These are phyloP conservation scores for Phoronis australis DNA, from an alignment of 2,888 invertebrate genomes.

Conservation along the genomic window DNA sequence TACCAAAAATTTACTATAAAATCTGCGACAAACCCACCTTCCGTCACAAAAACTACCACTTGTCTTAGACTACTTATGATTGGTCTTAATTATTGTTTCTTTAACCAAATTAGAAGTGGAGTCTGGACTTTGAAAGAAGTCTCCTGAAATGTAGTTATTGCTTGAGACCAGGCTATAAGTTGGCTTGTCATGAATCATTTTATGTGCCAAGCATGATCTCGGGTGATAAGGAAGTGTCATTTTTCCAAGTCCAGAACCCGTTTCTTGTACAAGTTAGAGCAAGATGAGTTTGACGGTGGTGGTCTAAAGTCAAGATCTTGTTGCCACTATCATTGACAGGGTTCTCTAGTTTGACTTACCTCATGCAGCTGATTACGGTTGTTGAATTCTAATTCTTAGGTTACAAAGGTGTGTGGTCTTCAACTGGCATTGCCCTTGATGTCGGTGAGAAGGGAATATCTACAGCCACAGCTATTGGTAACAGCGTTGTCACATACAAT, in stretches of 20 bases:
- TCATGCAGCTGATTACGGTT: not conserved
- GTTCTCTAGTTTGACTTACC: not conserved
- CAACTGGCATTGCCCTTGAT: slow-evolving; percentile 18
- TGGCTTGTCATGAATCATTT: too few relatives aligned
- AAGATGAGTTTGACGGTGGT: not conserved
- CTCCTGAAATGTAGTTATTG: too few relatives aligned
- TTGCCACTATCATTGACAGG: not conserved
- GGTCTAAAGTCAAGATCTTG: not conserved
- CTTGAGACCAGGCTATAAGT: too few relatives aligned
- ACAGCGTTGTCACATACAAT: slow-evolving; percentile 24
- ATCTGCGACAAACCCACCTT: too few relatives aligned
- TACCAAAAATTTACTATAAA: too few relatives aligned
- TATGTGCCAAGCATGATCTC: too few relatives aligned
- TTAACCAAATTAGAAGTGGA: too few relatives aligned
- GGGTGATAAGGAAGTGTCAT: too few relatives aligned
- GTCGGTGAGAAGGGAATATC: slow-evolving; percentile 29
- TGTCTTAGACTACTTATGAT: too few relatives aligned
- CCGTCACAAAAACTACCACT: too few relatives aligned
- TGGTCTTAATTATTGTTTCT: too few relatives aligned
- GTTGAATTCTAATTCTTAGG: slow-evolving; percentile 18
- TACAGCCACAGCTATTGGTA: slow-evolving; percentile 27
- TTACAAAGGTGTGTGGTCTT: slow-evolving; percentile 28
- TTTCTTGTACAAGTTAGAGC: not conserved
- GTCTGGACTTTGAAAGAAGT: too few relatives aligned
- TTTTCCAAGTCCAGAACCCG: not conserved